Percentiles rank a stretch among this genome's conserved stretches.
These are phyloP conservation scores for Stenurella melanura DNA, from an alignment of 2,888 invertebrate genomes.

Conservation along the genomic window DNA sequence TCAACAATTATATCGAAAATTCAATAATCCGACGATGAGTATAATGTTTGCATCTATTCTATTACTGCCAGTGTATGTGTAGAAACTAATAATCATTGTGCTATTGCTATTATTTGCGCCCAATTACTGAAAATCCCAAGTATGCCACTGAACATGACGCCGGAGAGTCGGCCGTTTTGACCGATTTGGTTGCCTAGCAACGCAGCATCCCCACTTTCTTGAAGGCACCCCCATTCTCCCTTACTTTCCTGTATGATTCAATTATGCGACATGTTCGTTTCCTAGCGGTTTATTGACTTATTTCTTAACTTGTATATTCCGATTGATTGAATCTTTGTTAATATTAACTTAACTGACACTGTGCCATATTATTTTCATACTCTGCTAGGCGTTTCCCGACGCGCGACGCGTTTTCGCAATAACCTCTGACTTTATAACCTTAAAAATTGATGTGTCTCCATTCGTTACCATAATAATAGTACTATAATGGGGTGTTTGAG, in stretches of 20 bases:
- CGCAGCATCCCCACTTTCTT: slow-evolving; percentile 70
- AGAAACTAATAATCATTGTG: background rate
- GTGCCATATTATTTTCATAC: slow-evolving; percentile 8
- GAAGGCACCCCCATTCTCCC: slow-evolving; percentile 59
- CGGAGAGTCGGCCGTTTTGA: slow-evolving; percentile 67
- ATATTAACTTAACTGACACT: slow-evolving; percentile 2
- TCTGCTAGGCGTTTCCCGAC: background rate
- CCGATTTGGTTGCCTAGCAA: slow-evolving; percentile 71
- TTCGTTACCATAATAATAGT: background rate
- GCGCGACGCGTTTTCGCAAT: background rate
- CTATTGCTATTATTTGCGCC: background rate
- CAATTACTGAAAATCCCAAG: background rate
- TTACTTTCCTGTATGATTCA: slow-evolving; percentile 68
- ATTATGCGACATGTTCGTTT: slow-evolving; percentile 72
- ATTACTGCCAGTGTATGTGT: no score
- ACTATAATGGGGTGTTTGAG: background rate
- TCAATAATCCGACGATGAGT: no score
- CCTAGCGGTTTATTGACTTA: slow-evolving; percentile 70
- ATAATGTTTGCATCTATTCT: no score
- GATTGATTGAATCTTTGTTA: slow-evolving; percentile 41
- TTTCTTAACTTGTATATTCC: slow-evolving; percentile 62
- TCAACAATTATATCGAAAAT: no score
- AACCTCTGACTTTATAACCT: slow-evolving; percentile 13
- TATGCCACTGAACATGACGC: slow-evolving; percentile 72
- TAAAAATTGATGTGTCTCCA: background rate